Base-by-base conservation (phyloP, 2,113 vertebrate genomes). In the Lates calcarifer region DNA sequence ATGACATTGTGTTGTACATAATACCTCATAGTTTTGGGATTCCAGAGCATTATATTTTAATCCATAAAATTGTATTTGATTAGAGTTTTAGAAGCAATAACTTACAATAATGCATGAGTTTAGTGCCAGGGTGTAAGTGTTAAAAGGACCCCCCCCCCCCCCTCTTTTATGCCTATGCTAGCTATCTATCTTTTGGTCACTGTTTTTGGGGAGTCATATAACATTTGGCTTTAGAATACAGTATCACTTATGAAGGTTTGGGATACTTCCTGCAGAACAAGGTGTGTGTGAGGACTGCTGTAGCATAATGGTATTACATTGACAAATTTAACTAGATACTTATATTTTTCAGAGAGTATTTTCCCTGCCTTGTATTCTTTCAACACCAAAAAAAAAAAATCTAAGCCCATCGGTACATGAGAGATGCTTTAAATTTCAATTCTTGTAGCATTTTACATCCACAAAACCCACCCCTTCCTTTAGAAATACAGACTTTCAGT, bases 1-100 rank as follows among this genome's bases (percentile, higher is more conserved):
- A 68, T 86, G 84, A 82, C 81, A 87, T 87, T 62, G 61, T 87
- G 79, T 92, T 94, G 89, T 95, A 94, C 84, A 94, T 93, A 96
- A 95, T 95, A 97, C 96, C 95, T 97, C 96, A 96, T 91, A 93
- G 93, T 95, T 95, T 71, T 49, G 91, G 91, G 94, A 97, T 95
- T 96, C 93, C 93, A 95, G 96, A 95, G 95, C 94, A 87, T 95
- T 95, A 95, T 95, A 93, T 94, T 96, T 96, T 94, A 96, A 97
- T 97, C 97, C 97, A 97, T 97, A 96, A 90, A 92, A 95, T 89
- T 95, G 93, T 96, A 95, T 96, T 96, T 90, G 72, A 94, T 96
- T 96, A 96, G 95, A 92, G 92, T 89, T 96, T 96, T 96, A 96
- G 95, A 95, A 98, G 97, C 97, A 98, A 98, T 98, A 99, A 98